Evolutionary conservation across 2,113 vertebrate genomes (phyloP), one percentile per base, ranked within the genome.

Genomic region (Cyanoliseus patagonus): DNA sequence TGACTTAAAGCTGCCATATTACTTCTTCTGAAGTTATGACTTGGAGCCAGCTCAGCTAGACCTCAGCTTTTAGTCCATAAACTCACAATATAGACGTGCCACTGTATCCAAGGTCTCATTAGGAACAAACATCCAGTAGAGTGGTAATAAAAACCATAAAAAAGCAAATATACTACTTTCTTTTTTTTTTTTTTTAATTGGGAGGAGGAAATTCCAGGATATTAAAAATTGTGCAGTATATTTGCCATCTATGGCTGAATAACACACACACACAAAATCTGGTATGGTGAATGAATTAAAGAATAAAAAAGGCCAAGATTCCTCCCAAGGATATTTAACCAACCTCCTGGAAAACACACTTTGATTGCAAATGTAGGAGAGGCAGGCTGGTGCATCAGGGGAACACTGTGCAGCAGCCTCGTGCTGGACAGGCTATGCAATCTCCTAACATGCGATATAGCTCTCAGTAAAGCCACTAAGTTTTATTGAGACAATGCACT

Each of bases 261-360:
- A 59, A 35, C 20, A 35, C 55, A 59, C 19, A n/a, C 33, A n/a
- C 57, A 59, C 57, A 6, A 61, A 52, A 8, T 27, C 35, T 63
- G 14, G 10, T 15, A 6, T 35, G 31, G 55, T 59, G 70, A 84
- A 37, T 23, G 22, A 79, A 68, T 49, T 23, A 37, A 77, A 67
- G 76, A 93, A 49, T 8, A 3, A 57, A 46, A 82, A 88, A 42
- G 7, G 10, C 37, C 37, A 83, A 7, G 8, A 33, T 88, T 41
- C 33, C 86, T 92, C 68, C 46, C 51, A 81, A 81, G 75, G 68
- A 63, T 63, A 80, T 19, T 9, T 37, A 74, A 73, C 59, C 88
- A 92, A 13, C 70, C 79, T 93, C 51, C 84, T 94, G 92, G 85
- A 76, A 91, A 93, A 77, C 44, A 77, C 30, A 9, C 66, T 91